These are phyloP conservation scores for Rhincodon typus DNA, from an alignment of 2,797 vertebrate genomes.

Conservation along the genomic window DNA sequence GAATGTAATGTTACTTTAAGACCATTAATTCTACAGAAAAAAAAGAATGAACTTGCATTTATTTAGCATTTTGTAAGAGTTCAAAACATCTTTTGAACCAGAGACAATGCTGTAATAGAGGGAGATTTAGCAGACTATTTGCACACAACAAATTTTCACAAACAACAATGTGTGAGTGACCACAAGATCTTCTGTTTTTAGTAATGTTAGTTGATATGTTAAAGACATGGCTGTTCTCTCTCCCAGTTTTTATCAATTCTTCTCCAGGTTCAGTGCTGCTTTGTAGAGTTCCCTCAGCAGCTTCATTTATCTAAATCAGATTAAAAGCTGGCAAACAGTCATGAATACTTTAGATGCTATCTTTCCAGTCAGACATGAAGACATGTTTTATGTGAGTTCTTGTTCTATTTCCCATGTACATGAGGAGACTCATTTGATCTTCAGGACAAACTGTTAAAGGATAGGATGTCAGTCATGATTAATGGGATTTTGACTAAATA, in stretches of 20 bases:
- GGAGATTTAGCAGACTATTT: neutral
- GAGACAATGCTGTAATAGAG: neutral
- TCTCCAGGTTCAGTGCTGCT: neutral
- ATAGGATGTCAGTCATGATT: neutral
- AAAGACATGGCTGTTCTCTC: neutral
- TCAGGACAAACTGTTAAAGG: neutral
- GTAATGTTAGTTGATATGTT: neutral
- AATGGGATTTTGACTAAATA: neutral
- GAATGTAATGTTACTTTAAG: neutral
- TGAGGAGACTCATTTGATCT: neutral
- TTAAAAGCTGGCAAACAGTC: constrained; percentile 4
- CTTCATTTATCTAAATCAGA: constrained; percentile 15
- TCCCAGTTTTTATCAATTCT: neutral
- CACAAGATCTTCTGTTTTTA: neutral
- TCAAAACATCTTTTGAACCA: neutral
- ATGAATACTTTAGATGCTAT: constrained; percentile 8
- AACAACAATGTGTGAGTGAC: neutral
- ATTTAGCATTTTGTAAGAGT: neutral
- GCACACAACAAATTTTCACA: neutral
- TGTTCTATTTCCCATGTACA: neutral
- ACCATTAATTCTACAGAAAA: neutral
- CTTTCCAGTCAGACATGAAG: constrained; percentile 8
- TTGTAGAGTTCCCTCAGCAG: neutral
- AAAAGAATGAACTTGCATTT: neutral
- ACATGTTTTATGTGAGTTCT: neutral